Conservation (phyloP, 2,888 invertebrate species). For the Synanthedon tipuliformis region DNA sequence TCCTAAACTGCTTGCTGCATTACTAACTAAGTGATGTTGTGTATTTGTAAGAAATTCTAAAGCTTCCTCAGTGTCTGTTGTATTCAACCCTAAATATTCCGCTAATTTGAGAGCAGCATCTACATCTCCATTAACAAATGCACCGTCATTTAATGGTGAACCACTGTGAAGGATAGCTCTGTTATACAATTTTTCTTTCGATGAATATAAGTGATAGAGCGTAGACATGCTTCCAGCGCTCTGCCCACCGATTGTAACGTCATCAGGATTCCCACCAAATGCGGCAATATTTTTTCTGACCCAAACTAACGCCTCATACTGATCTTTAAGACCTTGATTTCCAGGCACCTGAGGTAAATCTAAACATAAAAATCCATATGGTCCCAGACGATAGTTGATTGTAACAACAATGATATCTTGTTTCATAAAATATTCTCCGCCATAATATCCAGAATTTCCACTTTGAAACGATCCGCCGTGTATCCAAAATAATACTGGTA, state of each 20-base stretch:
- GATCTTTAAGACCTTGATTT: constrained; percentile 59
- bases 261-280: constrained; percentile 57
- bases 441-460: constrained; percentile 37
- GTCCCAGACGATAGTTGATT: constrained; percentile 54
- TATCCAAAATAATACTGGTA: constrained; percentile 56
- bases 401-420: constrained; percentile 50
- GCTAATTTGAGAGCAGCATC: constrained; percentile 41
- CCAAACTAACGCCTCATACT: constrained; percentile 46
- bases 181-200: constrained; percentile 43
- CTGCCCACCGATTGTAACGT: constrained; percentile 52
- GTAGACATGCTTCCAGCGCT: constrained; percentile 51
- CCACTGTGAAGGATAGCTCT: constrained; percentile 55
- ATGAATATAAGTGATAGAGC: constrained; percentile 45
- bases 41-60: constrained; percentile 32
- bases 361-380: constrained; percentile 58
- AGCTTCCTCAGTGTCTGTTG: constrained; percentile 38
- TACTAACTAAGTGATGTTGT: constrained; percentile 37
- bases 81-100: constrained; percentile 37
- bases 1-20: constrained; percentile 32
- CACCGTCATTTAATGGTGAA: constrained; percentile 41
- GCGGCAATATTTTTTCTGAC: constrained; percentile 44
- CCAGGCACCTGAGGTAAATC: constrained; percentile 45
- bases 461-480: constrained; percentile 45
- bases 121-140: constrained; percentile 40
- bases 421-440: constrained; percentile 35